phyloP scores from a whole-genome alignment of 2,113 vertebrate genomes.

The Poeciliopsis occidentalis region DNA sequence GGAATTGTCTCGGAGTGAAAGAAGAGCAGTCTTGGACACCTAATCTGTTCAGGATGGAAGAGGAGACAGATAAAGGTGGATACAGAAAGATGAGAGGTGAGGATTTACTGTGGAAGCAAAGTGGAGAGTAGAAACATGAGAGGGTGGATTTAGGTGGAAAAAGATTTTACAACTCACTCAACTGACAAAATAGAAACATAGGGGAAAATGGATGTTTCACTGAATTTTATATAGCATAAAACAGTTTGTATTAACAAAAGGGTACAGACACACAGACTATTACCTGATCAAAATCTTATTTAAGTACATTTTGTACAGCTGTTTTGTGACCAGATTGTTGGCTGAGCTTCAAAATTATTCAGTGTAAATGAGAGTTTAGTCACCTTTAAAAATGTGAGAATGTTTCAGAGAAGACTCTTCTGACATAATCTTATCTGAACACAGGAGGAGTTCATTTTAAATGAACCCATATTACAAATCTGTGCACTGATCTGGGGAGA shows the following conservation, averaged over 20 bases:
- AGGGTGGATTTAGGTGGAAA: neutral
- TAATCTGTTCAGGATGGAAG: slow-evolving; percentile 47
- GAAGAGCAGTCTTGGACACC: slow-evolving; percentile 43
- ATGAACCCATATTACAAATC: too few species aligned
- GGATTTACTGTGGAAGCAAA: slow-evolving; percentile 7
- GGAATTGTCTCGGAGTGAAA: slow-evolving; percentile 57
- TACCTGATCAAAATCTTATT: neutral
- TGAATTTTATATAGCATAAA: neutral
- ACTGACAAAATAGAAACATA: neutral
- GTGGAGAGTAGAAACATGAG: slow-evolving; percentile 8
- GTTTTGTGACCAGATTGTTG: neutral
- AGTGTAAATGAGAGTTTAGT: too few species aligned
- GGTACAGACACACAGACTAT: neutral
- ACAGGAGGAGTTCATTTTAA: too few species aligned
- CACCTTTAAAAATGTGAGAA: too few species aligned
- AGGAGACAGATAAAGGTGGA: slow-evolving; percentile 7
- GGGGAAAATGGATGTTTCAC: neutral
- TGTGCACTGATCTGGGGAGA: too few species aligned
- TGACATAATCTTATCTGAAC: too few species aligned
- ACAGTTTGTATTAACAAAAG: neutral
- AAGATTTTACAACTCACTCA: neutral
- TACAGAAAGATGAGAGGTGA: slow-evolving; percentile 8
- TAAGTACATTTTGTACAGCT: neutral
- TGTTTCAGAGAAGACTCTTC: too few species aligned
- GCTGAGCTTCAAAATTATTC: neutral